Percentiles rank a stretch among this genome's conserved stretches.
phyloP scores from a whole-genome alignment of 2,113 vertebrate species.

The Malurus elegans region DNA sequence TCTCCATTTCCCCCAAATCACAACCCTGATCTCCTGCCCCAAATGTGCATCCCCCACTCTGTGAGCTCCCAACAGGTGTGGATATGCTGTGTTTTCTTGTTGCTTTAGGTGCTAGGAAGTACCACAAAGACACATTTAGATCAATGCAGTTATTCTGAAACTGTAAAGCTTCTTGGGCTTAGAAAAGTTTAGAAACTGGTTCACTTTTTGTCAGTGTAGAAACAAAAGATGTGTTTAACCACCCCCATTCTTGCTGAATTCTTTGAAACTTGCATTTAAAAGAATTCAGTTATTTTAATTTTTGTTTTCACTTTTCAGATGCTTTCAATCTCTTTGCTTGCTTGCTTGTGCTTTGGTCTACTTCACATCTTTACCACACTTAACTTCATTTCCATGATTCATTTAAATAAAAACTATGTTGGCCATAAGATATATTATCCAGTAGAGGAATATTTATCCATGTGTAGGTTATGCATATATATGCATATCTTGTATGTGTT shows the following conservation, averaged over 20 bases:
- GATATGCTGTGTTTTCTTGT: background rate
- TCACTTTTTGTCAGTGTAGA: background rate
- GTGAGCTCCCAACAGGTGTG: background rate
- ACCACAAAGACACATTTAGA: background rate
- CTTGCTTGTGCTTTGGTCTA: background rate
- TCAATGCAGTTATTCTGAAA: background rate
- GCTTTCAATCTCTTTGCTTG: background rate
- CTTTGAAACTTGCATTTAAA: background rate
- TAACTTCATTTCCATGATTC: background rate
- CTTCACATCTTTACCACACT: background rate
- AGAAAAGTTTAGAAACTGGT: background rate
- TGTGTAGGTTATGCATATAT: background rate
- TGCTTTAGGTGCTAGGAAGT: background rate
- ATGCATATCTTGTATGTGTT: background rate
- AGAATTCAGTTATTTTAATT: background rate
- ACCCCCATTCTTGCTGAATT: background rate
- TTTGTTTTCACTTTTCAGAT: background rate
- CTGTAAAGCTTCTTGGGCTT: background rate
- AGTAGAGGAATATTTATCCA: background rate
- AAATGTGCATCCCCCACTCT: accelerated
- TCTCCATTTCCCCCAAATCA: background rate
- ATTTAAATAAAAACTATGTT: background rate
- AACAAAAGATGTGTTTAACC: background rate
- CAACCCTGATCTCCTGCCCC: background rate
- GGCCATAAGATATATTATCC: background rate